Percentiles rank a stretch among this genome's conserved stretches.
Evolutionary conservation across 1,140 invertebrate genomes (phyloP).

Genomic region (Apis florea): DNA sequence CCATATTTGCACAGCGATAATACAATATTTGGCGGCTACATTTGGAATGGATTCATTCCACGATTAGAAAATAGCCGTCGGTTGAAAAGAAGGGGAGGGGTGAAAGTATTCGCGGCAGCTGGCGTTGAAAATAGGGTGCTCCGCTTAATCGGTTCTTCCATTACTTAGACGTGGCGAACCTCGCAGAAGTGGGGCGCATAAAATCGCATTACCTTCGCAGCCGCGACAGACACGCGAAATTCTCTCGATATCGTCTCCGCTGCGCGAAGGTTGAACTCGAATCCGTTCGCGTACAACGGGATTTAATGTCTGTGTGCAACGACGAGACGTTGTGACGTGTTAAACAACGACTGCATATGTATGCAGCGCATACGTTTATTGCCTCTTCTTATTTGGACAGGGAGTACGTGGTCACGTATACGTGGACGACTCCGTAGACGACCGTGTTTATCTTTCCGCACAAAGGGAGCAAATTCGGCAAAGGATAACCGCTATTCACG

Average conservation of each 20-base stretch:
- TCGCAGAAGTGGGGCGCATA: slow-evolving; percentile 11
- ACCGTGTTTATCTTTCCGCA: neutral
- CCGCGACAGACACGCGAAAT: slow-evolving; percentile 28
- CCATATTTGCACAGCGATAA: too few relatives aligned
- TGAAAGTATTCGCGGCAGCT: slow-evolving; percentile 8
- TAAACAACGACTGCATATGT: neutral
- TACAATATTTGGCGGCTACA: neutral
- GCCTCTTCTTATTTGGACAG: slow-evolving; percentile 11
- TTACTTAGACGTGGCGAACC: slow-evolving; percentile 44
- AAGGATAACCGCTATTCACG: neutral
- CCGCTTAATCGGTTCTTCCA: slow-evolving; percentile 59
- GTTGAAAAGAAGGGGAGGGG: neutral
- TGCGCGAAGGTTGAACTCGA: slow-evolving; percentile 24
- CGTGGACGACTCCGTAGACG: slow-evolving; percentile 4
- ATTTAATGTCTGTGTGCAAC: too few relatives aligned
- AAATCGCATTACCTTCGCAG: slow-evolving; percentile 48
- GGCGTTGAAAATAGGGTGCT: slow-evolving; percentile 3
- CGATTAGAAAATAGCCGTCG: neutral
- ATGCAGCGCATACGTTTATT: slow-evolving; percentile 10
- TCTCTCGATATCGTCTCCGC: slow-evolving; percentile 31
- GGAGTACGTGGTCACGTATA: slow-evolving; percentile 22
- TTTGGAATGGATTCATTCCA: neutral
- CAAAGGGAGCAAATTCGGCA: slow-evolving; percentile 8
- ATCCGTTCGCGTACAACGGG: slow-evolving; percentile 6
- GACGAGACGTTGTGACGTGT: neutral